Evolutionary conservation across 2,797 vertebrate genomes (phyloP).

Genomic region (Hybognathus amarus): DNA sequence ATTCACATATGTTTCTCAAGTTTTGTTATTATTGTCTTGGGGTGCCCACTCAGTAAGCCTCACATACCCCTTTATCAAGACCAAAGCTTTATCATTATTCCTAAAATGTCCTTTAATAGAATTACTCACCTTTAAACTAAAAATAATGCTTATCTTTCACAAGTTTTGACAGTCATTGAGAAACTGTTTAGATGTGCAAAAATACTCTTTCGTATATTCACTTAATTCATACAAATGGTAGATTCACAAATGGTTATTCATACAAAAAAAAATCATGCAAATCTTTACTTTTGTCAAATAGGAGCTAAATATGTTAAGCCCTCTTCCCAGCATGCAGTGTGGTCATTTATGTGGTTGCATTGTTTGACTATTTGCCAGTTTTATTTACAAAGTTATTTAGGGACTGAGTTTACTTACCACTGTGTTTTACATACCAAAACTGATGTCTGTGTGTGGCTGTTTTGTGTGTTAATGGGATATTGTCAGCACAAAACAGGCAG

Average conservation of each 20-base stretch:
- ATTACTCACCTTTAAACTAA: neutral
- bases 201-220: neutral
- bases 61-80: neutral
- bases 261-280: neutral
- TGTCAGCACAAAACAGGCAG: neutral
- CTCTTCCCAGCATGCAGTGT: neutral
- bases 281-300: neutral
- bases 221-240: neutral
- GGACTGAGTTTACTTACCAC: neutral
- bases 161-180: neutral
- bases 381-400: neutral
- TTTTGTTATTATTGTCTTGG: neutral
- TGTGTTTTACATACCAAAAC: neutral
- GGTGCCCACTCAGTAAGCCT: neutral
- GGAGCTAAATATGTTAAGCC: neutral
- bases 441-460: neutral
- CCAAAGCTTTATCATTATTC: neutral
- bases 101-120: neutral
- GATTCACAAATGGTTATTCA: too few relatives aligned
- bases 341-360: neutral
- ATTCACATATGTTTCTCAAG: slow-evolving; percentile 10
- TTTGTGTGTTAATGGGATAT: neutral
- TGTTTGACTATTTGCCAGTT: neutral
- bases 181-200: neutral
- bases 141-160: neutral